Conservation (phyloP, 2,797 vertebrate species). For the Mus minutoides region DNA sequence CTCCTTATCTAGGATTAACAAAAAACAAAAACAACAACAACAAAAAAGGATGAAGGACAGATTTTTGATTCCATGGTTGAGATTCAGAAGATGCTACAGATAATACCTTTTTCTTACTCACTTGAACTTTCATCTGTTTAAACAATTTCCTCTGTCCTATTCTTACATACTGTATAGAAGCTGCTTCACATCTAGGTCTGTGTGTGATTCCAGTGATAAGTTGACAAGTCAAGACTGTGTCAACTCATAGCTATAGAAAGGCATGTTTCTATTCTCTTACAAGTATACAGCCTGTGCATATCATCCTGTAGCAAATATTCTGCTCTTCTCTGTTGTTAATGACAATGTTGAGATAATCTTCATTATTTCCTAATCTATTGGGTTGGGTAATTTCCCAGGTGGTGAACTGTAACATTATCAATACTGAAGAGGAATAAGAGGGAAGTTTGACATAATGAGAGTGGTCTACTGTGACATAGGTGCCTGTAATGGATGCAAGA, state of each 20-base stretch:
- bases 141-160: conserved; percentile 80
- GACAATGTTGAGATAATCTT: not conserved
- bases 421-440: not conserved
- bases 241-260: conserved; percentile 92
- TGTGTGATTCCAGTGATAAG: conserved; percentile 93
- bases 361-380: not conserved
- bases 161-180: conserved; percentile 92
- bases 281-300: conserved; percentile 2
- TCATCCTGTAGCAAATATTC: not conserved
- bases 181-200: conserved; percentile 92
- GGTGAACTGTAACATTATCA: not conserved
- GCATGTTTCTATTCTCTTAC: conserved; percentile 84
- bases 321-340: not conserved
- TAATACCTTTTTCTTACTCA: conserved; percentile 80
- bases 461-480: not conserved
- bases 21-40: too few species aligned
- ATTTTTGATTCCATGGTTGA: conserved; percentile 80
- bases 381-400: not conserved
- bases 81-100: conserved; percentile 76
- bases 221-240: conserved; percentile 91
- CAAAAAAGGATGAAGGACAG: conserved; percentile 14
- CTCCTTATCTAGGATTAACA: conserved; percentile 75
- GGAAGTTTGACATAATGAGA: too few species aligned
- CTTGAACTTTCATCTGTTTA: conserved; percentile 77
- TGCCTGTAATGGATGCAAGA: not conserved